Percentiles rank a stretch among this genome's conserved stretches.
Conservation (phyloP, 2,797 vertebrate species). For the Karalla daura region DNA sequence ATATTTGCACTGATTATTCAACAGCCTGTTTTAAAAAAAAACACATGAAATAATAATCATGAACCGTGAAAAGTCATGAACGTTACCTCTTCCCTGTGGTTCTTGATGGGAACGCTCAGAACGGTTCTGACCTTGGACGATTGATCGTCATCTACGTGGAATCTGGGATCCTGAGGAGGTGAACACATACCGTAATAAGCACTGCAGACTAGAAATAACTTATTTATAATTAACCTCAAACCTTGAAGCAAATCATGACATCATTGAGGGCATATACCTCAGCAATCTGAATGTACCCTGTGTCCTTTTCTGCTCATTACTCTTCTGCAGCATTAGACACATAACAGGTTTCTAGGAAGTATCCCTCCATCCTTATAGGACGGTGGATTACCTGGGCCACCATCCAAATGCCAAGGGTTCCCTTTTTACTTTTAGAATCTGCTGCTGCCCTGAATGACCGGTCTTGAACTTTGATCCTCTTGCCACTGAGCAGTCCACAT, state of each 20-base stretch:
- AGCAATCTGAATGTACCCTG: background rate
- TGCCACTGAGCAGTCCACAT: too few relatives aligned
- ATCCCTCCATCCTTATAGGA: background rate
- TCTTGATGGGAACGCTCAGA: constrained; percentile 77
- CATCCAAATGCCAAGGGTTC: too few relatives aligned
- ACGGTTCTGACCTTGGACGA: constrained; percentile 48
- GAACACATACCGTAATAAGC: background rate
- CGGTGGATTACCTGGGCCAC: constrained; percentile 37
- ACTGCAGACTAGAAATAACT: background rate
- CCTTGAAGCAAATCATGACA: too few relatives aligned
- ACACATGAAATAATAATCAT: background rate
- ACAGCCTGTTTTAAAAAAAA: background rate
- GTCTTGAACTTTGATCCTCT: too few relatives aligned
- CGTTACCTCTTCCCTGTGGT: constrained; percentile 89
- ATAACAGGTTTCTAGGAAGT: background rate
- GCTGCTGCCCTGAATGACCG: too few relatives aligned
- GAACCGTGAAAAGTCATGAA: background rate
- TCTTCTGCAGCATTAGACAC: background rate
- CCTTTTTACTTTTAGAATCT: too few relatives aligned
- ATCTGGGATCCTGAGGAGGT: constrained; percentile 48
- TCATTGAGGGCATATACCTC: too few relatives aligned
- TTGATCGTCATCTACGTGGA: constrained; percentile 24
- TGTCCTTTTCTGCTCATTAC: background rate
- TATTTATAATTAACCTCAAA: background rate
- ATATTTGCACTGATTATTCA: background rate